Percentiles rank a stretch among this genome's conserved stretches.
Evolutionary conservation across 2,888 invertebrate species (phyloP).

Genomic region (Dexiosoma caninum): DNA sequence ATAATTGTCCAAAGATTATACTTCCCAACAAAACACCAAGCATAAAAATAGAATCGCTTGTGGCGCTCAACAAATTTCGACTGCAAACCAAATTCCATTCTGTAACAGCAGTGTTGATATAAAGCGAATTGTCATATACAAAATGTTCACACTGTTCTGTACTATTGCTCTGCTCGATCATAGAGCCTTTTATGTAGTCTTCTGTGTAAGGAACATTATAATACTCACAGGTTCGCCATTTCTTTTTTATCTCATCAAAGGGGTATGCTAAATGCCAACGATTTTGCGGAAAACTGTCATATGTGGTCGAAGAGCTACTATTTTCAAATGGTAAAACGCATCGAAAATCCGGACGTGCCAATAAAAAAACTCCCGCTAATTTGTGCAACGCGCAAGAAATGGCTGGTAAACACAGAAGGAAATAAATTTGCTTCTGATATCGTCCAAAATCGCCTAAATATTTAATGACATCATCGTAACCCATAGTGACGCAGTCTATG

Average conservation of each 20-base stretch:
- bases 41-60: constrained; percentile 83
- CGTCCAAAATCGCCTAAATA: constrained; percentile 85
- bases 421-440: constrained; percentile 84
- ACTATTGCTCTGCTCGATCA: constrained; percentile 68
- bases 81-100: constrained; percentile 86
- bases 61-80: constrained; percentile 81
- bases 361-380: constrained; percentile 84
- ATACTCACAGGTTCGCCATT: constrained; percentile 80
- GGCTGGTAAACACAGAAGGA: constrained; percentile 84
- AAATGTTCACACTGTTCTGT: constrained; percentile 79
- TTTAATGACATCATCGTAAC: constrained; percentile 84
- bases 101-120: constrained; percentile 82
- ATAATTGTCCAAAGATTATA: constrained; percentile 84
- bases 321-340: constrained; percentile 82
- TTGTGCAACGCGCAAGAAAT: constrained; percentile 87
- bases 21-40: constrained; percentile 86
- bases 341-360: constrained; percentile 83
- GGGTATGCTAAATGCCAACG: constrained; percentile 80
- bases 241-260: constrained; percentile 78
- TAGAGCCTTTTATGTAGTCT: constrained; percentile 70
- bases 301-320: constrained; percentile 73
- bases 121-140: constrained; percentile 82
- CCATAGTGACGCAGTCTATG: constrained; percentile 78
- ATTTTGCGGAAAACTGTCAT: constrained; percentile 75
- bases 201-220: constrained; percentile 77